These are phyloP conservation scores for Heliconius sara DNA, from an alignment of 2,888 invertebrate species.

Conservation along the genomic window DNA sequence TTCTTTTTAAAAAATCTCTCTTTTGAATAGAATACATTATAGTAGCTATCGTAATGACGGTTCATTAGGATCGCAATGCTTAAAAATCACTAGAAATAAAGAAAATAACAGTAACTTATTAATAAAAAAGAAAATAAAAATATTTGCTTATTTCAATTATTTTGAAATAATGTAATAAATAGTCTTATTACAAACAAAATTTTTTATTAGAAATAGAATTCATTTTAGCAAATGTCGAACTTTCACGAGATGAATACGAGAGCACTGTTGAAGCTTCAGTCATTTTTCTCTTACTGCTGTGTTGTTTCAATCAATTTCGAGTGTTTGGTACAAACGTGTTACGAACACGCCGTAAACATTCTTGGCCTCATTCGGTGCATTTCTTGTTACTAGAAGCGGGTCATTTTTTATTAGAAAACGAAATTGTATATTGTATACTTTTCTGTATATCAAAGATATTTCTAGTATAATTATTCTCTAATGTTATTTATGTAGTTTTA, in stretches of 20 bases:
- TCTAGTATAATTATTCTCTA: background rate
- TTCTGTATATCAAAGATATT: background rate
- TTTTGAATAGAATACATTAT: too few species aligned
- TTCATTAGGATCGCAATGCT: too few species aligned
- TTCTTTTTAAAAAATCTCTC: too few species aligned
- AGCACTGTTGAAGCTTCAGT: background rate
- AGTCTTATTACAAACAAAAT: too few species aligned
- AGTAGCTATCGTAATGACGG: too few species aligned
- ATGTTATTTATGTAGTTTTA: background rate
- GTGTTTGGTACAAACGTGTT: conserved; percentile 51
- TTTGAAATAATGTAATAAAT: too few species aligned
- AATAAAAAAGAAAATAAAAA: too few species aligned
- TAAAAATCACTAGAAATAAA: too few species aligned
- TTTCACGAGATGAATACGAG: background rate
- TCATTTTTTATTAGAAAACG: conserved; percentile 35
- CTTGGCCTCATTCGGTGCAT: conserved; percentile 56
- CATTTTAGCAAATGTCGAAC: background rate
- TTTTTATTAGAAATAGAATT: background rate
- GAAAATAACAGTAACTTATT: too few species aligned
- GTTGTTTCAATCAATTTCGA: conserved; percentile 30
- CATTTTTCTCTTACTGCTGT: conserved; percentile 9
- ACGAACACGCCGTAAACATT: conserved; percentile 51
- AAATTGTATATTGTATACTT: conserved; percentile 23
- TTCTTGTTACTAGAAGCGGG: conserved; percentile 52
- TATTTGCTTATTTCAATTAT: too few species aligned